phyloP scores from a whole-genome alignment of 2,797 vertebrate genomes.

The Helicolenus hilgendorfi region DNA sequence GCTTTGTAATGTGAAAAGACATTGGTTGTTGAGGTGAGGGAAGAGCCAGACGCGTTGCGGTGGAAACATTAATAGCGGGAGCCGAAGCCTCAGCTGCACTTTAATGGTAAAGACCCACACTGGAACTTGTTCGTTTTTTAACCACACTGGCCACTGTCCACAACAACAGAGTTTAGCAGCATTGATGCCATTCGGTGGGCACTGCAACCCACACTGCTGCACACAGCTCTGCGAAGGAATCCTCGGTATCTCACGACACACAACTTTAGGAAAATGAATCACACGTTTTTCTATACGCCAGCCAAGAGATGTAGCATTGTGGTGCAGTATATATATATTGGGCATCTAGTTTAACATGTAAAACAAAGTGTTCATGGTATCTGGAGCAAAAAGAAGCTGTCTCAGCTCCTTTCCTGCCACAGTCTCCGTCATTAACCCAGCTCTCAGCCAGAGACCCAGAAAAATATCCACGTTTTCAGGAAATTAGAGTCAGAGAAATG shows the following conservation, averaged over 20 bases:
- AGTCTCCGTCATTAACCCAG: constrained; percentile 73
- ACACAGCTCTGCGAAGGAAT: neutral
- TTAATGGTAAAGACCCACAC: constrained; percentile 15
- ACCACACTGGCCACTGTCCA: neutral
- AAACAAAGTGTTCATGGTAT: constrained; percentile 55
- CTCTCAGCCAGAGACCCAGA: constrained; percentile 65
- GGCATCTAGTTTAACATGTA: constrained; percentile 3
- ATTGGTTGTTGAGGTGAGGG: constrained; percentile 66
- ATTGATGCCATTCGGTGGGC: constrained; percentile 24
- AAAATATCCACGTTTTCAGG: constrained; percentile 79
- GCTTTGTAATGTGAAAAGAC: constrained; percentile 80
- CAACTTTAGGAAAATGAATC: neutral
- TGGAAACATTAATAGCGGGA: constrained; percentile 38
- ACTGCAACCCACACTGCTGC: constrained; percentile 2
- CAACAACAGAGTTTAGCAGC: neutral
- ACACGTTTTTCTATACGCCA: constrained; percentile 20
- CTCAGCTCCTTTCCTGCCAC: constrained; percentile 66
- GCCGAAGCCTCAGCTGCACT: constrained; percentile 16
- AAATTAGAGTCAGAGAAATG: constrained; percentile 83
- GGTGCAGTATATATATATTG: neutral
- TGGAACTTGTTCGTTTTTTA: constrained; percentile 33
- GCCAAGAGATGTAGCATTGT: neutral
- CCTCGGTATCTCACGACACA: neutral
- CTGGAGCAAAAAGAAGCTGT: constrained; percentile 60
- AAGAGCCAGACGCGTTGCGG: constrained; percentile 56